Conservation (phyloP, 1,140 invertebrate species). For the Chelonus insularis region DNA sequence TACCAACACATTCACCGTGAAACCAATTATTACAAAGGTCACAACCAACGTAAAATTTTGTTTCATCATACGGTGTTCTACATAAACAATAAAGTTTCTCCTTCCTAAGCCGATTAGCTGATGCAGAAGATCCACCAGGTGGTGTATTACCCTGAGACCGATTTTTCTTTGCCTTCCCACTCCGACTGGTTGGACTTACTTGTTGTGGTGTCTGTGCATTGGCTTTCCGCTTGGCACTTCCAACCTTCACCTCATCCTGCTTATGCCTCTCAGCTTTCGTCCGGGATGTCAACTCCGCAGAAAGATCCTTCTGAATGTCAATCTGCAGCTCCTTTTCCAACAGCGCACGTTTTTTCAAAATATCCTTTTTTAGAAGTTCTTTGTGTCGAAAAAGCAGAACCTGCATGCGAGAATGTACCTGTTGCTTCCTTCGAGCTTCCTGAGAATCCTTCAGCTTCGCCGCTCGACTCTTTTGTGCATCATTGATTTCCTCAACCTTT, state of each 20-base stretch:
- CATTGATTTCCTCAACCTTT: conserved; percentile 12
- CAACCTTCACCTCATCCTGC: conserved; percentile 70
- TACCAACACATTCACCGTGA: conserved; percentile 94
- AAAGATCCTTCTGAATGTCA: conserved; percentile 83
- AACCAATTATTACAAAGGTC: conserved; percentile 98
- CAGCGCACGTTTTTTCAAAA: conserved; percentile 84
- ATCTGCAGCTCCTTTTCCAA: conserved; percentile 90
- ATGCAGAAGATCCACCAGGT: conserved; percentile 44
- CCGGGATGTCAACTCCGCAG: conserved; percentile 67
- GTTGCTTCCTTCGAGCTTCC: conserved; percentile 61
- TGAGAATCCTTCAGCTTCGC: conserved; percentile 55
- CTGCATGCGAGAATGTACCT: conserved; percentile 65
- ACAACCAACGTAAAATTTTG: conserved; percentile 96
- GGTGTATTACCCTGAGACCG: conserved; percentile 42
- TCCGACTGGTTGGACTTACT: conserved; percentile 52
- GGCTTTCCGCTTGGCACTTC: conserved; percentile 64
- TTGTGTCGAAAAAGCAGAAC: conserved; percentile 81
- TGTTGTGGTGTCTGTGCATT: conserved; percentile 59
- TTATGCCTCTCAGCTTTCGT: conserved; percentile 72
- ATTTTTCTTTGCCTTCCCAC: conserved; percentile 51
- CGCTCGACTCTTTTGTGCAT: conserved; percentile 47
- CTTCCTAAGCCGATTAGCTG: conserved; percentile 63
- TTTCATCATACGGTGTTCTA: conserved; percentile 92
- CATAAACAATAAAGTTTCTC: conserved; percentile 93
- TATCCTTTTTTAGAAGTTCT: conserved; percentile 91